Conservation (phyloP, 2,888 invertebrate species). For the Syrphus vitripennis region DNA sequence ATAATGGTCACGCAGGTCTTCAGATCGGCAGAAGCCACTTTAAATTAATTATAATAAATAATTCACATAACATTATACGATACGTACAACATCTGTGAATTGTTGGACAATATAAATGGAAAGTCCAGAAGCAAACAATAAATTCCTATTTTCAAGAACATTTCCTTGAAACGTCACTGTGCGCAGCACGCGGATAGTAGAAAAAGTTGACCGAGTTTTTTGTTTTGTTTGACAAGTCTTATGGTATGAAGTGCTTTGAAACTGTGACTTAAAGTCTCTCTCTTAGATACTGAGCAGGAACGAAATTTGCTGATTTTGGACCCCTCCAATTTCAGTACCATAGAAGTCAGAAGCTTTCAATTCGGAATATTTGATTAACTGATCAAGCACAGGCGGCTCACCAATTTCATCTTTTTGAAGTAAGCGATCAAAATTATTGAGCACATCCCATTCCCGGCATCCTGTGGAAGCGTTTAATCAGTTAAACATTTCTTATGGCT, state of each 20-base stretch:
- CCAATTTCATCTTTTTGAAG: no score
- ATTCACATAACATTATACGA: constrained; percentile 18
- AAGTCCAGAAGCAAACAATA: constrained; percentile 28
- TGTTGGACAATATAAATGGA: constrained; percentile 40
- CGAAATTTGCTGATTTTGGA: no score
- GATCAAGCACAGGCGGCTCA: no score
- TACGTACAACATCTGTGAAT: constrained; percentile 21
- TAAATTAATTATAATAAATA: constrained; percentile 59
- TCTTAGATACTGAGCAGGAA: no score
- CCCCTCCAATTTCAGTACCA: no score
- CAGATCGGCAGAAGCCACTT: constrained; percentile 17
- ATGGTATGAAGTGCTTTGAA: not conserved
- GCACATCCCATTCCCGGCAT: no score
- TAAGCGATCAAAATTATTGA: no score
- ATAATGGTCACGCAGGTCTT: not conserved
- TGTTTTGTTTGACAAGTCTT: constrained; percentile 48
- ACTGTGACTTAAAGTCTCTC: constrained; percentile 46
- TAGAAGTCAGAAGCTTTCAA: no score
- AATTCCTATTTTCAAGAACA: constrained; percentile 52
- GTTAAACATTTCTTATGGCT: no score
- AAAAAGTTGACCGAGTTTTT: constrained; percentile 49
- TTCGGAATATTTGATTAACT: no score
- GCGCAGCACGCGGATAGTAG: constrained; percentile 3
- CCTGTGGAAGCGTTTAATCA: no score
- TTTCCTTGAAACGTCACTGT: constrained; percentile 61